These are phyloP conservation scores for Dryobota labecula DNA, from an alignment of 2,888 invertebrate species.

Conservation along the genomic window DNA sequence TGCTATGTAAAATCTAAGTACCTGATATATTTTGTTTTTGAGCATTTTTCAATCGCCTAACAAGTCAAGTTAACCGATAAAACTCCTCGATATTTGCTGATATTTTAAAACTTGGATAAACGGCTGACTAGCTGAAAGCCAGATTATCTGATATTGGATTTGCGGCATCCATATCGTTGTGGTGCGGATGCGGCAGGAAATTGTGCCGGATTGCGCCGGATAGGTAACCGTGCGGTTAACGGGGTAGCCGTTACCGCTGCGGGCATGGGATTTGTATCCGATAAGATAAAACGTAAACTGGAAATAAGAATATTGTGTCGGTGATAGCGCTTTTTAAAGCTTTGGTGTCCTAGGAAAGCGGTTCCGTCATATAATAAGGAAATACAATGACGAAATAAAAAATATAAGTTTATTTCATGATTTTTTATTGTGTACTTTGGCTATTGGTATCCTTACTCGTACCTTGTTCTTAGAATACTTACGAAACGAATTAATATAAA, in stretches of 20 bases:
- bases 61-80: slow-evolving; percentile 10
- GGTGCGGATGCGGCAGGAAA: slow-evolving; percentile 52
- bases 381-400: too few relatives aligned
- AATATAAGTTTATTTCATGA: too few relatives aligned
- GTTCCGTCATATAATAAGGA: too few relatives aligned
- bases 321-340: too few relatives aligned
- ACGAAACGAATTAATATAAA: too few relatives aligned
- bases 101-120: slow-evolving; percentile 39
- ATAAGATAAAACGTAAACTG: slow-evolving; percentile 23
- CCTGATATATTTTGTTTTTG: not conserved
- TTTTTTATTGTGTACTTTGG: too few relatives aligned
- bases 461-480: too few relatives aligned
- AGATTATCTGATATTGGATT: slow-evolving; percentile 59
- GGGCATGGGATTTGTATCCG: slow-evolving; percentile 25
- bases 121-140: slow-evolving; percentile 30
- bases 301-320: not conserved
- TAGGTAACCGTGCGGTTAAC: slow-evolving; percentile 36
- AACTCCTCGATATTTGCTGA: slow-evolving; percentile 23
- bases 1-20: not conserved
- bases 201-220: slow-evolving; percentile 42
- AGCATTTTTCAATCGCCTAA: slow-evolving; percentile 4
- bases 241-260: slow-evolving; percentile 27
- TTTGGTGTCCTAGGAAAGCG: too few relatives aligned
- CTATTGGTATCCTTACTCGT: too few relatives aligned
- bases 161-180: slow-evolving; percentile 46